Evolutionary conservation across 2,113 vertebrate species (phyloP).

Genomic region (Nibea albiflora): DNA sequence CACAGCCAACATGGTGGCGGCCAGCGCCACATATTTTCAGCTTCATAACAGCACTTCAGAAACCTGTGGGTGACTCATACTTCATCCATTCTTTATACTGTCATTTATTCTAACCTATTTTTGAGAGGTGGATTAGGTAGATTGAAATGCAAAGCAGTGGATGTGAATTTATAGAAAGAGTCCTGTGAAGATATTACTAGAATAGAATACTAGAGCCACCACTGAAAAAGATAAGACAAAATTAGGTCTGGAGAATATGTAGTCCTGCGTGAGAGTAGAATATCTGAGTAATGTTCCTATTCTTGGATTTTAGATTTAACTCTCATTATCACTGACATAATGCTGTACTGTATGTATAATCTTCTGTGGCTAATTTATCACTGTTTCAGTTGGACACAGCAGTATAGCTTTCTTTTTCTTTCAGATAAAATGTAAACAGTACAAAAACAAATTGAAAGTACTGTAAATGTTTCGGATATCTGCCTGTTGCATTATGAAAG

Average conservation of each 20-base stretch:
- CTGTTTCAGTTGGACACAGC: background rate
- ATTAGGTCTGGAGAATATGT: background rate
- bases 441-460: background rate
- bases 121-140: background rate
- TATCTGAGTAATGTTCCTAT: no score
- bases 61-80: no score
- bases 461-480: background rate
- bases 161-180: background rate
- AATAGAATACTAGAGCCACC: background rate
- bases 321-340: background rate
- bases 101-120: background rate
- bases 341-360: no score
- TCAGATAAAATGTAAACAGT: background rate
- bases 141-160: background rate
- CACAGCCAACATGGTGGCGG: no score
- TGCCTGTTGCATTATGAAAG: constrained; percentile 3
- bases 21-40: no score
- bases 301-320: no score
- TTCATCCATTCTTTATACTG: no score
- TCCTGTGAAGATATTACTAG: background rate
- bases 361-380: no score
- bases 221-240: background rate
- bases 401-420: background rate
- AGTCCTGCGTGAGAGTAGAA: no score
- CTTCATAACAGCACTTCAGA: no score